These are phyloP conservation scores for Meganola albula DNA, from an alignment of 2,888 invertebrate genomes.

Conservation along the genomic window DNA sequence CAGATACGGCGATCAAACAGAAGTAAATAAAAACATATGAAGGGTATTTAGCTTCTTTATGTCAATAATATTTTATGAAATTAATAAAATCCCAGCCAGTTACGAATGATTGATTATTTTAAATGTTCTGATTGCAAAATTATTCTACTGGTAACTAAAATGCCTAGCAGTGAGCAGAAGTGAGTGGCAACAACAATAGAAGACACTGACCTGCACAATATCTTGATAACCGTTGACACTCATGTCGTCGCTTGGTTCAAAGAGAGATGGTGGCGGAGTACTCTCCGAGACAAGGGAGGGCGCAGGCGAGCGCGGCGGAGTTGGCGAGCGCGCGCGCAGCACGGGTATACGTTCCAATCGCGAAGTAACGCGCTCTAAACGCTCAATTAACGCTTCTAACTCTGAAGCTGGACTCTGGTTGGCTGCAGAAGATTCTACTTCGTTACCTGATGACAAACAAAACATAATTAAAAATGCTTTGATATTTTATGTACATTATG, in stretches of 20 bases:
- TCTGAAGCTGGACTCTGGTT: constrained; percentile 70
- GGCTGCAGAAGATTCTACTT: constrained; percentile 64
- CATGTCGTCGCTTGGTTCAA: constrained; percentile 73
- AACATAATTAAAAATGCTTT: too few species aligned
- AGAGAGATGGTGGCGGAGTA: constrained; percentile 34
- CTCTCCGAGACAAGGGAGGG: constrained; percentile 41
- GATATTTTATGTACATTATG: too few species aligned
- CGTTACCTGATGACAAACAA: constrained; percentile 54
- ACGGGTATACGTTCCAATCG: constrained; percentile 80
- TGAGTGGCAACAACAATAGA: too few species aligned
- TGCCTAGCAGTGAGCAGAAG: too few species aligned
- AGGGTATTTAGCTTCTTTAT: too few species aligned
- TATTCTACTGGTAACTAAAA: too few species aligned
- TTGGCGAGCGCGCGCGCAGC: constrained; percentile 44
- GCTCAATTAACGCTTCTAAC: constrained; percentile 83
- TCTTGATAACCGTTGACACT: constrained; percentile 86
- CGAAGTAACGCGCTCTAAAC: constrained; percentile 85
- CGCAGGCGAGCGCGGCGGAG: constrained; percentile 48
- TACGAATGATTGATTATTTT: too few species aligned
- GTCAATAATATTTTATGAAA: too few species aligned
- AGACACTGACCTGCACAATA: constrained; percentile 76
- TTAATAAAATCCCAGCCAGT: too few species aligned
- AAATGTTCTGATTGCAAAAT: too few species aligned
- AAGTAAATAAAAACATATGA: too few species aligned
- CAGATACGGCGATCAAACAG: too few species aligned